phyloP scores from a whole-genome alignment of 2,888 invertebrate genomes.

The Priocnemis perturbator region DNA sequence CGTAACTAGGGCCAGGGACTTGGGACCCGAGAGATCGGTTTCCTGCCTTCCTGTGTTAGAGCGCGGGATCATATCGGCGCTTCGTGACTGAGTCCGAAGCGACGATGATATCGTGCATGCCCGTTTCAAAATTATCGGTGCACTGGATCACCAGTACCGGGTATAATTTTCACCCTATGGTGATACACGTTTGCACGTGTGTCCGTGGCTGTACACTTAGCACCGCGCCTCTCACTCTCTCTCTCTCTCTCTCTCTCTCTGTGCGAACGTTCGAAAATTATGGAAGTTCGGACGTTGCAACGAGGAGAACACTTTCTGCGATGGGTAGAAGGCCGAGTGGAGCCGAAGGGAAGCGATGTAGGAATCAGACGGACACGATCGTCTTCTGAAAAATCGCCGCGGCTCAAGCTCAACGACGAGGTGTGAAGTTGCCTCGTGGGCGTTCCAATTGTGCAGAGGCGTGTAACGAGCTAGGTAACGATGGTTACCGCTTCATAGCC shows the following conservation, averaged over 20 bases:
- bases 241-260: no score
- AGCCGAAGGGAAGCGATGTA: background rate
- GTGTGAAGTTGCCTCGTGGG: constrained; percentile 24
- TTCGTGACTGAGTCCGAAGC: constrained; percentile 57
- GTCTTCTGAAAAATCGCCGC: background rate
- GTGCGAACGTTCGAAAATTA: constrained; percentile 32
- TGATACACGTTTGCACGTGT: constrained; percentile 23
- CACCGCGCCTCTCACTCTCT: background rate
- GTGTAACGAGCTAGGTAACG: constrained; percentile 31
- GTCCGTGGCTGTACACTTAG: background rate
- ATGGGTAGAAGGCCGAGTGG: no score
- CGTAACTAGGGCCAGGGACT: constrained; percentile 23
- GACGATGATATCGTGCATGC: constrained; percentile 60
- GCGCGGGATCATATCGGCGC: constrained; percentile 22
- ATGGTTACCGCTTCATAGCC: constrained; percentile 24
- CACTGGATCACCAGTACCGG: constrained; percentile 45
- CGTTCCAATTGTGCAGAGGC: constrained; percentile 22
- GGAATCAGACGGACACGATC: background rate
- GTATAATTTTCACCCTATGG: constrained; percentile 55
- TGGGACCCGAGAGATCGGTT: constrained; percentile 49
- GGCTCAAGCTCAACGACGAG: constrained; percentile 23
- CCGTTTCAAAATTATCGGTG: constrained; percentile 63
- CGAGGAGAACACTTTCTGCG: background rate
- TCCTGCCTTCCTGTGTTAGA: constrained; percentile 46
- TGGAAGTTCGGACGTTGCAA: constrained; percentile 34